These are phyloP conservation scores for Triplophysa yarkandensis DNA, from an alignment of 2,797 vertebrate genomes.

Conservation along the genomic window DNA sequence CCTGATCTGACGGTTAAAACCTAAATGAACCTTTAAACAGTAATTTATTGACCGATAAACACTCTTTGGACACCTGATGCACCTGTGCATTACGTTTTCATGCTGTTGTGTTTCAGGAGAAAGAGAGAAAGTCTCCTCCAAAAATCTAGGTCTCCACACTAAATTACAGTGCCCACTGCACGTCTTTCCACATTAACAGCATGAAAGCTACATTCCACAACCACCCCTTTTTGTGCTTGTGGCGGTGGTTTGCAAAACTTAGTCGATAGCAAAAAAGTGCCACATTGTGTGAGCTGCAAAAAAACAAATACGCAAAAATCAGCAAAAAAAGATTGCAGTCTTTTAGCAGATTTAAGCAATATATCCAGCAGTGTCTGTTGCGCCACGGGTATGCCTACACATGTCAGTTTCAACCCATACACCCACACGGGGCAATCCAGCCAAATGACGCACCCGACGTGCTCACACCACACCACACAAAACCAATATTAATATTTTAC, in stretches of 20 bases:
- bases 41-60: conserved; percentile 7
- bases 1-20: not conserved
- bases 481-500: conserved; percentile 74
- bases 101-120: not conserved
- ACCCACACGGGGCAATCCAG: conserved; percentile 46
- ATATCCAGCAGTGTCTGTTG: not conserved
- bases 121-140: not conserved
- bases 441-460: not conserved
- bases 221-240: conserved; percentile 4
- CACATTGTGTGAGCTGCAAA: not conserved
- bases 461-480: conserved; percentile 59
- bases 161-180: conserved; percentile 7
- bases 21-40: conserved; percentile 35
- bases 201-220: conserved; percentile 10
- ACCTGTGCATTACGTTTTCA: not conserved
- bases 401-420: not conserved
- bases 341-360: conserved; percentile 30
- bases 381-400: not conserved
- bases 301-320: conserved; percentile 12
- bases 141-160: conserved; percentile 14
- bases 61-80: not conserved
- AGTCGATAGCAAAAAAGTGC: not conserved
- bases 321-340: conserved; percentile 6
- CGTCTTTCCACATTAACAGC: conserved; percentile 23
- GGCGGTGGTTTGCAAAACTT: conserved; percentile 30